Conservation (phyloP, 2,113 vertebrate genomes). For the Artemisiospiza belli region DNA sequence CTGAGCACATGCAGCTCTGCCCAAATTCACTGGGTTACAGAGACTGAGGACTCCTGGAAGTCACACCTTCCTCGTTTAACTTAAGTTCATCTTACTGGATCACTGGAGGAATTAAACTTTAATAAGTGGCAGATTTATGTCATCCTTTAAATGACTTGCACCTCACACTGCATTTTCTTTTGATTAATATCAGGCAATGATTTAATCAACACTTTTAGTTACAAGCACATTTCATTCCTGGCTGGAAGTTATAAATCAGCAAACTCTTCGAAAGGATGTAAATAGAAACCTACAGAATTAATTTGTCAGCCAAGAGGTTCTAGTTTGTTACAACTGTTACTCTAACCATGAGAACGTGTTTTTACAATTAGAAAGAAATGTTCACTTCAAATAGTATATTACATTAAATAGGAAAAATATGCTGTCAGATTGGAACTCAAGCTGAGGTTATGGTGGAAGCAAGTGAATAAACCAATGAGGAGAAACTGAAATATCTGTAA, state of each 20-base stretch:
- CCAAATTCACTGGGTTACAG: not conserved
- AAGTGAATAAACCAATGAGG: not conserved
- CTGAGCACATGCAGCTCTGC: not conserved
- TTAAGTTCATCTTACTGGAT: not conserved
- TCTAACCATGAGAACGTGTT: not conserved
- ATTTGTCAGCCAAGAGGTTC: slow-evolving; percentile 41
- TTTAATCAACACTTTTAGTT: slow-evolving; percentile 26
- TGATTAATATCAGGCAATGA: slow-evolving; percentile 1
- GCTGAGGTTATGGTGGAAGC: not conserved
- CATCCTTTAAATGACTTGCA: not conserved
- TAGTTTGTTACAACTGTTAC: slow-evolving; percentile 30
- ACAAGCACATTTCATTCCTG: slow-evolving; percentile 16
- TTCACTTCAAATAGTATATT: slow-evolving; percentile 13
- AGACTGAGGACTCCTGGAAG: not conserved
- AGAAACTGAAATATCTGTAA: not conserved
- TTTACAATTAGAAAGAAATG: slow-evolving; percentile 33
- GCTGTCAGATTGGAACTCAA: not conserved
- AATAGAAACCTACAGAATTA: slow-evolving; percentile 41
- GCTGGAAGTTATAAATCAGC: slow-evolving; percentile 40
- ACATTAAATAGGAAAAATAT: slow-evolving; percentile 7
- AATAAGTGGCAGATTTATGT: not conserved
- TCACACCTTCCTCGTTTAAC: not conserved
- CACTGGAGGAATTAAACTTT: not conserved
- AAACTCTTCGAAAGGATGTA: not conserved
- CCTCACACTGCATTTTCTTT: not conserved